Percentiles rank a stretch among this genome's conserved stretches.
Conservation (phyloP, 2,113 vertebrate genomes). For the Anseranas semipalmata region DNA sequence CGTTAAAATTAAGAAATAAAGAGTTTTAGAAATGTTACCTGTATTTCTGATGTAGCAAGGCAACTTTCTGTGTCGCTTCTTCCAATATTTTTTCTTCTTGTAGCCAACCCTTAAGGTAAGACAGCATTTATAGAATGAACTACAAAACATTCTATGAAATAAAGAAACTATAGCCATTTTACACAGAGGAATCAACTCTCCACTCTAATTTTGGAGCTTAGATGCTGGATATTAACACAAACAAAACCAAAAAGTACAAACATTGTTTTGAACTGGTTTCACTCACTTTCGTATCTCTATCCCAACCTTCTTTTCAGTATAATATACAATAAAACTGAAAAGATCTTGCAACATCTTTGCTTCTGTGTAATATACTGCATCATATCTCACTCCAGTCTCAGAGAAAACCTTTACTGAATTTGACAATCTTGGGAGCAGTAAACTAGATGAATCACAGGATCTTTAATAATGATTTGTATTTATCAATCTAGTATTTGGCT, state of each 20-base stretch:
- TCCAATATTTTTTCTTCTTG: constrained; percentile 95
- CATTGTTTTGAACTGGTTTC: background rate
- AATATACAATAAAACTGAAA: background rate
- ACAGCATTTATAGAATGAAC: constrained; percentile 12
- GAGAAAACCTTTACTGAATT: background rate
- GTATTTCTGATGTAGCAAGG: constrained; percentile 91
- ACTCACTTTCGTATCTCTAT: background rate
- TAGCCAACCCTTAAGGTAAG: constrained; percentile 87
- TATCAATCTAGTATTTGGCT: background rate
- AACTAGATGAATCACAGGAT: background rate
- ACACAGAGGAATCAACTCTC: fast-evolving
- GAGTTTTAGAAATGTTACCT: constrained; percentile 76
- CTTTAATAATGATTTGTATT: background rate
- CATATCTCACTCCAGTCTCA: background rate
- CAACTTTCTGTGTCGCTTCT: constrained; percentile 96
- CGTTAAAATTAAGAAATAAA: background rate
- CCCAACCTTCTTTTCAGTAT: background rate
- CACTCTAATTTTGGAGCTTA: background rate
- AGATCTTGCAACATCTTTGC: background rate
- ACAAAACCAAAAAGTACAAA: background rate
- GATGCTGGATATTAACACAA: background rate
- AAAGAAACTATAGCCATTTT: background rate
- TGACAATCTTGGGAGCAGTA: background rate
- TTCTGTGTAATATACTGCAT: background rate
- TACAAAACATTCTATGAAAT: background rate